Base-by-base conservation (phyloP, 2,797 vertebrate species). In the Iguana delicatissima region DNA sequence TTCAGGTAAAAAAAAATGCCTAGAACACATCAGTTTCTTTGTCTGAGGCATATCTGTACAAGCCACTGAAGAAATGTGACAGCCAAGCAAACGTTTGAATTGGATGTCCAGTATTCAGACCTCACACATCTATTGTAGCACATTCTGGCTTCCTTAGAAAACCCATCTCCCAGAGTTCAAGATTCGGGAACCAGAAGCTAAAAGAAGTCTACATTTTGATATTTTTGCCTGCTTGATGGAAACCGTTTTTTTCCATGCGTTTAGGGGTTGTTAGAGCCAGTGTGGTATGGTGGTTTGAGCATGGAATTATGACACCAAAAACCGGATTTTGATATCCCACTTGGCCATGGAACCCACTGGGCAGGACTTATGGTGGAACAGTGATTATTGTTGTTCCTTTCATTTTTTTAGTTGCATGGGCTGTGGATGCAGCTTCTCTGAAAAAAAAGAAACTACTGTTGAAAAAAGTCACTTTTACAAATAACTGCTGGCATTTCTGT, bases 401-500 rank as follows among this genome's bases (percentile, higher is more conserved):
- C 80, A 5, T 38, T 79, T 18, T 59, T 38, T 76, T 46, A 50
- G 35, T 77, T 55, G 4, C 8, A 59, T 46, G 42, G 42, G 26
- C 9, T 69, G 35, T 80, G 52, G 62, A 32, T 6, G 24, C 7
- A n/a, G 14, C 5, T 12, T 62, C 29, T 72, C 52, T 84, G 62
- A 79, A 84, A 38, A 83, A 59, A 79, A 79, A 84, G 32, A 83
- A 59, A 77, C 9, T 6, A 4, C 8, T 80, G 35, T 62, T 80
- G 26, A 42, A 57, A 50, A 18, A 55, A 29, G 84, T 1, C 6
- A 22, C 13, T 69, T 91, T 79, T 20, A 38, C 6, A 84, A 72
- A 87, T 76, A 18, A 77, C 74, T 55, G 57, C 14, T 87, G 86
- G 80, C 20, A 24, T 29, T 16, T 80, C 67, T 90, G 57, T 80